Percentiles rank a stretch among this genome's conserved stretches.
phyloP scores from a whole-genome alignment of 2,797 vertebrate species.

The Trachops cirrhosus region DNA sequence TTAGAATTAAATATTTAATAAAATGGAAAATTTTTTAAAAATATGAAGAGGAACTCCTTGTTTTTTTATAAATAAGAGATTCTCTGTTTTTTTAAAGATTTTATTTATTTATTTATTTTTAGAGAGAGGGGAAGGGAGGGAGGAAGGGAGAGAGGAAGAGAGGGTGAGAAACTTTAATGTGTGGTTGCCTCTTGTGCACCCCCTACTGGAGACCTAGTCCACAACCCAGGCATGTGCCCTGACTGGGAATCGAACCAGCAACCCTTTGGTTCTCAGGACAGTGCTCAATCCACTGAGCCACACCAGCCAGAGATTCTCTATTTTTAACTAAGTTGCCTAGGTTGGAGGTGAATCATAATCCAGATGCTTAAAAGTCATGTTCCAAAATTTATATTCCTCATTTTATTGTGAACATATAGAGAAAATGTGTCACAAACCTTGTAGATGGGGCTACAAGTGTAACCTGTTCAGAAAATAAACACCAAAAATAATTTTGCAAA shows the following conservation, averaged over 20 bases:
- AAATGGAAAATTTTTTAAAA: background rate
- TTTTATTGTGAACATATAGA: background rate
- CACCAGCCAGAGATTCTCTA: background rate
- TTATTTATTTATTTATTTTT: too few species aligned
- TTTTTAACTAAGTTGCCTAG: background rate
- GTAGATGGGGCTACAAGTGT: background rate
- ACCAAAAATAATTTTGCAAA: background rate
- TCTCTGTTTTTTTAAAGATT: too few species aligned
- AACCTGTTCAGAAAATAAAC: background rate
- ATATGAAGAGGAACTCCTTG: background rate
- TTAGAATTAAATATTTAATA: background rate
- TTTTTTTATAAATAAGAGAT: background rate
- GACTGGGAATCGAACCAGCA: too few species aligned
- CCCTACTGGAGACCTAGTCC: too few species aligned
- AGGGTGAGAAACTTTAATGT: too few species aligned
- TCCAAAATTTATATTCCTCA: background rate
- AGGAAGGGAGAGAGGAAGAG: too few species aligned
- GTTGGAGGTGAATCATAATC: background rate
- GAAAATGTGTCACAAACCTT: background rate
- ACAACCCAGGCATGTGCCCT: too few species aligned
- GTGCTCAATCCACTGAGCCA: too few species aligned
- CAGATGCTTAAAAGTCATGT: background rate
- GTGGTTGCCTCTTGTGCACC: too few species aligned
- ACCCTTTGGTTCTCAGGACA: too few species aligned
- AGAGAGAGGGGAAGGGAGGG: too few species aligned